Base-by-base conservation (phyloP, 2,113 vertebrate genomes). In the Microtus oregoni region DNA sequence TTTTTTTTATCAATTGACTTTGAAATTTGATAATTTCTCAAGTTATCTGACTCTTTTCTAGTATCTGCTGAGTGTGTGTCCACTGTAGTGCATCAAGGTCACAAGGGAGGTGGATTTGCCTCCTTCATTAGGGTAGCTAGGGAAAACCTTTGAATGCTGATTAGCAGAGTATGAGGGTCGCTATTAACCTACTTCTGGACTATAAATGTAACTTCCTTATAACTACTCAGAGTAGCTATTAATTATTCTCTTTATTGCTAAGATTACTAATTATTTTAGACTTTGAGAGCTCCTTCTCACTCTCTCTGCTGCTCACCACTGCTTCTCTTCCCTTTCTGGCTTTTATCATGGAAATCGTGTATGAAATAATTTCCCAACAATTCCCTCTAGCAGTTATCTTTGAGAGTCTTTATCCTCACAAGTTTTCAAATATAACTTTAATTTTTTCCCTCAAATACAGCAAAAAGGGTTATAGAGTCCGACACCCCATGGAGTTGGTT, bases 121-220 rank as follows among this genome's bases (percentile, higher is more conserved):
- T 47, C 17, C 26, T 17, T 86, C 15, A 67, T 79, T 68, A 6
- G 58, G 65, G 14, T 93, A 76, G 38, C 14, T 61, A 58, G 65
- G 86, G 30, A 72, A 81, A 32, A 28, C 63, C 28, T 93, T 55
- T 91, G 72, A 88, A 72, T 52, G 19, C 58, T 89, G 58, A 94
- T 44, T 75, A 81, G 38, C 17, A 55, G 79, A 70, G n/a, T 32
- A 61, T 52, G 19, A 85, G 55, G 8, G 13, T 30, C 19, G 61
- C 52, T 92, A 13, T 88, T 91, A 92, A 72, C 65, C 52, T 75
- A 91, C 26, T 88, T 95, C 58, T 73, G 17, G 89, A 88, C 47
- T 94, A 35, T 67, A 88, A 94, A 89, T 92, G 52, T 52, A 91
- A 85, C 82, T 75, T 88, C 73, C 44, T 67, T 90, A 83, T 68